Base-by-base conservation (phyloP, 2,888 invertebrate genomes). In the Epinotia nisella region DNA sequence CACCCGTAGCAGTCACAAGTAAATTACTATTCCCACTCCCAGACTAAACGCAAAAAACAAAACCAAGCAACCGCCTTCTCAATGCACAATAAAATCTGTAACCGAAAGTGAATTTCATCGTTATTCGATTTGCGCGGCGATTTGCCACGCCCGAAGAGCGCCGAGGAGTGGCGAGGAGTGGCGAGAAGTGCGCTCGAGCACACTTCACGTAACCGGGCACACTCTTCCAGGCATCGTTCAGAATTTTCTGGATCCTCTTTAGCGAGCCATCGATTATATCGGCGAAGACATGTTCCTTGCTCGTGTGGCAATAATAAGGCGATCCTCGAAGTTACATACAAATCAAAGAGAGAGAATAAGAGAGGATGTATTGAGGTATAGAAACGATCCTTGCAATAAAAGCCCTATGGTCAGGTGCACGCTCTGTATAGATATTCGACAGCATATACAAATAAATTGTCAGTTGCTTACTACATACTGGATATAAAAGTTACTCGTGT, bases 151-250 rank as follows among this genome's bases (percentile, higher is more conserved):
- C n/a, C 66, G 49, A 41, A 21, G 39, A 64, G 68, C 24, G 59
- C 51, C 60, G 73, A 68, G 77, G 75, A 79, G 64, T 73, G 65
- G 66, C 62, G 75, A 68, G 67, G 21, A 69, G 64, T 73, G 62
- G 49, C 66, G 75, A 75, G 73, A 69, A 78, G 62, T 55, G 67
- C 45, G 49, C 53, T 70, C 55, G 70, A 74, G 70, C 19, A n/a
- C 70, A 17, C 73, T 74, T 39, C 19, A 15, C 62, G 58, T 70
- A 70, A 69, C 73, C 73, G 72, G 66, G 71, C 71, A 53, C 66
- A 56, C 72, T 72, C 59, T 51, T 55, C 60, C 64, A 72, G 72
- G 67, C 67, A 61, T 24, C 17, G 60, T 69, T 55, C 53, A 61
- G 67, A 68, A 49, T 69, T 70, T 70, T 55, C 70, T 70, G 59